A percentile compares a stretch with the other conserved stretches of the same genome.
Conservation (phyloP, 2,888 invertebrate species). For the Drosophila ezoana region DNA sequence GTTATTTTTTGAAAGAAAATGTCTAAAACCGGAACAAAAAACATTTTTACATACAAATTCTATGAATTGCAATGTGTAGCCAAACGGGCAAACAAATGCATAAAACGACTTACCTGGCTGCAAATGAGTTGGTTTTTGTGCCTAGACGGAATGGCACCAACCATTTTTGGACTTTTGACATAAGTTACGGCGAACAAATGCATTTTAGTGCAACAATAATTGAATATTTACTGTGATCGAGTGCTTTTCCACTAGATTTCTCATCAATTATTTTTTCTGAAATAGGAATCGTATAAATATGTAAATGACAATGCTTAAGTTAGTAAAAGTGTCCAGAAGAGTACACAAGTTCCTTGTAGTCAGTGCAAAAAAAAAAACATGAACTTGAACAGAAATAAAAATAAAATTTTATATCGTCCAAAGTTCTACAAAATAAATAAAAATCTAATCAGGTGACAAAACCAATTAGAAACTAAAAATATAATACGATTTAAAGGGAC, state of each 20-base stretch:
- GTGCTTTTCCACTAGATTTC: neutral
- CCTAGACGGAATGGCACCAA: neutral
- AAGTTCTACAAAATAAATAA: constrained; percentile 14
- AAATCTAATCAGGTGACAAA: constrained; percentile 6
- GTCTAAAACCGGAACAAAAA: constrained; percentile 22
- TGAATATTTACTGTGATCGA: constrained; percentile 31
- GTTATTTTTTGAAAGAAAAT: neutral
- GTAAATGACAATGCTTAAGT: too few species aligned
- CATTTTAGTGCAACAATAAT: constrained; percentile 3
- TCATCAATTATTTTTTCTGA: neutral
- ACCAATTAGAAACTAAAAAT: neutral
- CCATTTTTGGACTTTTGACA: neutral
- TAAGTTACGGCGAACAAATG: neutral
- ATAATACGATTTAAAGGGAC: neutral
- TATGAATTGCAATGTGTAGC: constrained; percentile 24
- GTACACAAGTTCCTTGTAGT: too few species aligned
- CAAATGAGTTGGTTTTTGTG: constrained; percentile 8
- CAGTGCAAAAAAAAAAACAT: neutral
- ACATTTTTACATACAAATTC: constrained; percentile 27
- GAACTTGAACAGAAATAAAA: constrained; percentile 6
- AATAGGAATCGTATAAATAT: neutral
- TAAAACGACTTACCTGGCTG: constrained; percentile 23
- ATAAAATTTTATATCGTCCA: neutral
- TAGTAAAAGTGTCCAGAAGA: too few species aligned
- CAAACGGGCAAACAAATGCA: too few species aligned